Base-by-base conservation (phyloP, 2,113 vertebrate species). In the Carollia perspicillata region DNA sequence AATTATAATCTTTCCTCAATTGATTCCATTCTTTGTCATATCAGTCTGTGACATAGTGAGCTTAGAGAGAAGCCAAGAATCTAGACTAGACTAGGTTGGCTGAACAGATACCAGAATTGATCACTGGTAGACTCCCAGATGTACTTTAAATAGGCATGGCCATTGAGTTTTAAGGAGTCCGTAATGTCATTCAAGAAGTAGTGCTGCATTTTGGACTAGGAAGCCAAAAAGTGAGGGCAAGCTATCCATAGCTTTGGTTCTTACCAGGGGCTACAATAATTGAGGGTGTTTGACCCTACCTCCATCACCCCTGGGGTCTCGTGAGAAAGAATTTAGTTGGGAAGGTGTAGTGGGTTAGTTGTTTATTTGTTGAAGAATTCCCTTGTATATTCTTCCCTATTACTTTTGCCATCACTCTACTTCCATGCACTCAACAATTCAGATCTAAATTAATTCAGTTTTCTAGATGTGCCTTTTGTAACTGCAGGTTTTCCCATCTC, bases 81-180 rank as follows among this genome's bases (percentile, higher is more conserved):
- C 49, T 92, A 74, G 53, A 78, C 2, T n/a, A 8, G 42, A 49
- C 16, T 72, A 65, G 72, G 74, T 94, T 90, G 49, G 66, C 47
- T 66, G 68, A 47, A 53, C 14, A 91, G 20, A 26, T 81, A 13
- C 66, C 58, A 95, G 80, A 74, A 77, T 18, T 77, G 66, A 44
- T 94, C 72, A 55, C 58, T 63, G 20, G 8, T 71, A 4, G 40
- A 78, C 40, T 66, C 86, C 42, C 20, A 92, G 63, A 44, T 66
- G 87, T 92, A 13, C 69, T 89, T 95, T 80, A 91, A 74, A 77
- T 74, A 87, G 71, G 26, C 85, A 42, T 55, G 47, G 22, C 84
- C 49, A 66, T 83, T 91, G 30, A 26, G 60, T 33, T 66, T 93
- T 84, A 77, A n/a, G 90, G 65, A 6, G 13, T 86, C 40, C 5